Conservation (phyloP, 2,113 vertebrate genomes). For the Pithys albifrons region DNA sequence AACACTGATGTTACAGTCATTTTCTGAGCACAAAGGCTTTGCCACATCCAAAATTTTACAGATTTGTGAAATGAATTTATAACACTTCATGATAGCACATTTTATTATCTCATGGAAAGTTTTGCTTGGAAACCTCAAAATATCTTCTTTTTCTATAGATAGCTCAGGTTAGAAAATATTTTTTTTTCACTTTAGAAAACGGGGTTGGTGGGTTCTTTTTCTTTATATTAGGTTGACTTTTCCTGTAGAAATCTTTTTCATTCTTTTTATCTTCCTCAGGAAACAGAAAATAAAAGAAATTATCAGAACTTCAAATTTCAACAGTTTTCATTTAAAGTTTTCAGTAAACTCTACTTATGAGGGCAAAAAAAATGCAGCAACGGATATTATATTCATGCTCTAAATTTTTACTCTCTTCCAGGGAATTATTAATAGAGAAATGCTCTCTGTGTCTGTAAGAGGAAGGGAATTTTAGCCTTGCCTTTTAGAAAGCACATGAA, state of each 20-base stretch:
- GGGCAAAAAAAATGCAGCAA: not conserved
- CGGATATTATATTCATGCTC: not conserved
- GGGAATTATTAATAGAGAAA: not conserved
- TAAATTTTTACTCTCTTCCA: not conserved
- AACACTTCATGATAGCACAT: not conserved
- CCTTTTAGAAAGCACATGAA: not conserved
- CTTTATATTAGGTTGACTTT: not conserved
- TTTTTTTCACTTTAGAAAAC: not conserved
- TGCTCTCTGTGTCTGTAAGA: not conserved
- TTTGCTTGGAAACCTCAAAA: not conserved
- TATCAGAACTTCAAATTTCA: not conserved
- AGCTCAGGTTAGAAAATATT: not conserved
- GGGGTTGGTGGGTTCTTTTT: not conserved
- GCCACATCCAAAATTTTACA: not conserved
- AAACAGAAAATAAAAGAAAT: not conserved
- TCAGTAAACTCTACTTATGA: not conserved
- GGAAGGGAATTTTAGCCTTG: not conserved
- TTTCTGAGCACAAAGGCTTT: not conserved
- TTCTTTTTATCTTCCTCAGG: accelerated
- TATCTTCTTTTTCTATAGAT: not conserved
- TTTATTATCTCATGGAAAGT: not conserved
- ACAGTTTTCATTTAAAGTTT: not conserved
- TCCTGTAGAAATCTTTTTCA: not conserved
- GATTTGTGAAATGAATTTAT: not conserved
- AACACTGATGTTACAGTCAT: not conserved